phyloP scores from a whole-genome alignment of 2,113 vertebrate species.

The Leiothrix lutea region DNA sequence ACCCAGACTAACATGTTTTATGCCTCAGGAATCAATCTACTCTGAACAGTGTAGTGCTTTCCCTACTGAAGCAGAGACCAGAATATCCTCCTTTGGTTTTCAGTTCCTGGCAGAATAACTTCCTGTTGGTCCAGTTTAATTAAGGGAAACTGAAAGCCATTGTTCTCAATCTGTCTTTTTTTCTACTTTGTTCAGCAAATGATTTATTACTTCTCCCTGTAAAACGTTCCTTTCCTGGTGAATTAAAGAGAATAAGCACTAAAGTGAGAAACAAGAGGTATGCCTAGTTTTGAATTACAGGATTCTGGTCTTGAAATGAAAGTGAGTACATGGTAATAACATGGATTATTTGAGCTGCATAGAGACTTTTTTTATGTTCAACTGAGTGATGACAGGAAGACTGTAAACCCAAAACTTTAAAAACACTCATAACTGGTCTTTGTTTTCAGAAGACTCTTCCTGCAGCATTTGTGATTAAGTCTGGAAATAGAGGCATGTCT shows the following conservation, averaged over 20 bases:
- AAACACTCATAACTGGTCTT: not conserved
- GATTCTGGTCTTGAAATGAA: not conserved
- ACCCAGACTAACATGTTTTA: not conserved
- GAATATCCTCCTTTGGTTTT: not conserved
- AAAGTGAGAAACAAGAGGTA: not conserved
- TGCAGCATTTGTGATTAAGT: not conserved
- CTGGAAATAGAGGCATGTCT: not conserved
- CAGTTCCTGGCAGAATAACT: not conserved
- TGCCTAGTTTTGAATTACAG: not conserved
- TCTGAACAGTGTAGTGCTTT: not conserved
- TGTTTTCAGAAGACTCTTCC: slow-evolving; percentile 16
- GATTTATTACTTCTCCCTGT: not conserved
- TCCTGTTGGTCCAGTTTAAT: not conserved
- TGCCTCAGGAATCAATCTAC: not conserved
- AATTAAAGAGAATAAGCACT: not conserved
- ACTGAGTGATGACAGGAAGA: not conserved
- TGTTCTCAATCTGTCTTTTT: not conserved
- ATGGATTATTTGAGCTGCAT: not conserved
- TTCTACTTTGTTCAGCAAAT: not conserved
- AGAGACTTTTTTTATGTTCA: not conserved
- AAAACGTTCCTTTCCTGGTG: not conserved
- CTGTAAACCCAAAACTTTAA: not conserved
- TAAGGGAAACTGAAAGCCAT: not conserved
- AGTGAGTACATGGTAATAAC: not conserved
- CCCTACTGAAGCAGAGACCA: not conserved